These are phyloP conservation scores for Morus bassanus DNA, from an alignment of 2,797 vertebrate genomes.

Conservation along the genomic window DNA sequence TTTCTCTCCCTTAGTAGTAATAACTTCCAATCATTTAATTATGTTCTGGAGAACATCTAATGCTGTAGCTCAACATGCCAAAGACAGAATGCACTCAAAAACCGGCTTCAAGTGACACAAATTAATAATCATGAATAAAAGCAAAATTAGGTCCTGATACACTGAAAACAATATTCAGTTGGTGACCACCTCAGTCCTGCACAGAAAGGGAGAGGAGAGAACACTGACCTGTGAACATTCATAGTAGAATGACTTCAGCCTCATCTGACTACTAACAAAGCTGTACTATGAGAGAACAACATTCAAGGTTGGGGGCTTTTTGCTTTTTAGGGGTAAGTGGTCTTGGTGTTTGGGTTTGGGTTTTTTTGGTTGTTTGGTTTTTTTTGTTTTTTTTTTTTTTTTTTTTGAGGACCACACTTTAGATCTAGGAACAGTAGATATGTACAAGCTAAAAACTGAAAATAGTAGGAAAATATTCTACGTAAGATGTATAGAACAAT, in stretches of 20 bases:
- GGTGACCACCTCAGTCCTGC: neutral
- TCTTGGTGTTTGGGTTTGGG: neutral
- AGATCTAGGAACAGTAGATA: neutral
- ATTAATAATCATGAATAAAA: neutral
- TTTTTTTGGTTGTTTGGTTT: too few relatives aligned
- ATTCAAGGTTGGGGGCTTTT: too few relatives aligned
- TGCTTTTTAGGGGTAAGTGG: neutral
- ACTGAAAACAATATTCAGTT: neutral
- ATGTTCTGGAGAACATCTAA: neutral
- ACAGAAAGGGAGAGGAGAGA: neutral
- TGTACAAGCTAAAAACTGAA: neutral
- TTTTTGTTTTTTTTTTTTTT: too few relatives aligned
- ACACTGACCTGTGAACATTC: neutral
- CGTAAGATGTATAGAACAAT: accelerated
- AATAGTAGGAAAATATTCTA: neutral
- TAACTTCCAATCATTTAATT: slow-evolving; percentile 12
- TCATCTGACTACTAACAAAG: neutral
- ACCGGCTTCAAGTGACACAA: neutral
- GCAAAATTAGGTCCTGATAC: neutral
- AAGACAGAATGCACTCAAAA: neutral
- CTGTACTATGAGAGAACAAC: neutral
- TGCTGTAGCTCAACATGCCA: neutral
- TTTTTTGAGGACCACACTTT: neutral
- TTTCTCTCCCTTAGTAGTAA: neutral
- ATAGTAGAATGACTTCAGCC: neutral